phyloP scores from a whole-genome alignment of 2,888 invertebrate species.

The Lypha dubia region DNA sequence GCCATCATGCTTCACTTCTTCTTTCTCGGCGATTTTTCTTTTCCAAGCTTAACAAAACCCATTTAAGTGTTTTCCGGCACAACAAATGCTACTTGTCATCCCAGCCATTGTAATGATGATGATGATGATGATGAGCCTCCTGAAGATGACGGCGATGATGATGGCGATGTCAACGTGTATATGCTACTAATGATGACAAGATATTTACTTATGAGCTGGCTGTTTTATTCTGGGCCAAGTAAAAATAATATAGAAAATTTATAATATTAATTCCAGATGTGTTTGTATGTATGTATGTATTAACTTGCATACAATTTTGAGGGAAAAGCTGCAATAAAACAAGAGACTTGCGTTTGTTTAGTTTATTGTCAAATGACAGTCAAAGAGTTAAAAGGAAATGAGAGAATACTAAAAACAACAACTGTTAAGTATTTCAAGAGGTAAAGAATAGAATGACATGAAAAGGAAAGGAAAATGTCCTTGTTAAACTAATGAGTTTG shows the following conservation, averaged over 20 bases:
- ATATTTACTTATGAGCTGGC: constrained; percentile 65
- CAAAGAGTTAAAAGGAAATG: constrained; percentile 70
- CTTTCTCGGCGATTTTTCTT: constrained; percentile 27
- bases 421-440: constrained; percentile 26
- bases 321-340: constrained; percentile 23
- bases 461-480: constrained; percentile 70
- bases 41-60: constrained; percentile 60
- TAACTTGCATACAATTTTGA: neutral
- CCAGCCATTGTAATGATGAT: constrained; percentile 52
- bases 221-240: constrained; percentile 23
- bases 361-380: constrained; percentile 67
- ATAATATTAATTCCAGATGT: constrained; percentile 29
- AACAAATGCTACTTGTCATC: constrained; percentile 63
- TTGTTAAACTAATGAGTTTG: constrained; percentile 71
- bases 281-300: neutral
- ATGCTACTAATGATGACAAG: constrained; percentile 63
- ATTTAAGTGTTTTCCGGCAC: constrained; percentile 60
- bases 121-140: constrained; percentile 19
- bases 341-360: constrained; percentile 53
- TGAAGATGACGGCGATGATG: constrained; percentile 15
- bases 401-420: constrained; percentile 23
- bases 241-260: constrained; percentile 27
- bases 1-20: constrained; percentile 46
- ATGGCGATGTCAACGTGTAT: constrained; percentile 24
- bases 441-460: constrained; percentile 56